phyloP scores from a whole-genome alignment of 2,888 invertebrate genomes.

The Mechanitis mazaeus region DNA sequence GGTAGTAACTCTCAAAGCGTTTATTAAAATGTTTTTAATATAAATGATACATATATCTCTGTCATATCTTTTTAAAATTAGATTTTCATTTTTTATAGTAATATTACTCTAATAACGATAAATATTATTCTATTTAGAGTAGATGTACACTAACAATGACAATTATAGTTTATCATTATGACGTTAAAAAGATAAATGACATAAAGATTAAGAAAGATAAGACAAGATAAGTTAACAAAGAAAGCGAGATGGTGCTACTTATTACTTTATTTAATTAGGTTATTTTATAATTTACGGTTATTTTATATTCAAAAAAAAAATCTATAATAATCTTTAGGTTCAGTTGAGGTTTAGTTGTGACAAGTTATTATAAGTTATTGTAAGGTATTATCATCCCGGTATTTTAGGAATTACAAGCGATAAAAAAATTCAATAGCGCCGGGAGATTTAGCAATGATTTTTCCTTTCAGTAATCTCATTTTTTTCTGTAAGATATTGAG shows the following conservation, averaged over 20 bases:
- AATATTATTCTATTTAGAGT: slow-evolving; percentile 26
- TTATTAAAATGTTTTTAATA: slow-evolving; percentile 14
- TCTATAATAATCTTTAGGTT: slow-evolving; percentile 19
- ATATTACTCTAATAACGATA: slow-evolving; percentile 17
- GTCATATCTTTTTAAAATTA: slow-evolving; percentile 36
- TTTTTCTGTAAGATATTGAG: slow-evolving; percentile 54
- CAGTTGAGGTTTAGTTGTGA: slow-evolving; percentile 14
- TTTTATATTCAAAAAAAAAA: slow-evolving; percentile 16
- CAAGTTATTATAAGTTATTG: slow-evolving; percentile 25
- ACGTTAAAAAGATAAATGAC: slow-evolving; percentile 11
- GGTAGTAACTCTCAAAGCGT: neutral
- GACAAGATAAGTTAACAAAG: slow-evolving; percentile 22
- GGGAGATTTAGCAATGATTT: slow-evolving; percentile 57
- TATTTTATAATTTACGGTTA: slow-evolving; percentile 25
- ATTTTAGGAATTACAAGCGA: slow-evolving; percentile 16
- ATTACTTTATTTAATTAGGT: slow-evolving; percentile 30
- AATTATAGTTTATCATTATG: slow-evolving; percentile 10
- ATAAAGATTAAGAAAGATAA: slow-evolving; percentile 12
- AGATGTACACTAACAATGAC: slow-evolving; percentile 26
- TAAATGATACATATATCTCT: slow-evolving; percentile 21
- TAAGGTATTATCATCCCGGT: slow-evolving; percentile 20
- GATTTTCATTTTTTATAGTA: slow-evolving; percentile 18
- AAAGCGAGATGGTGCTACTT: slow-evolving; percentile 39
- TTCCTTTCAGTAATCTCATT: slow-evolving; percentile 60
- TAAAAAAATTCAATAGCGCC: slow-evolving; percentile 40